Conservation (phyloP, 1,140 invertebrate species). For the Sarcophaga bullata region DNA sequence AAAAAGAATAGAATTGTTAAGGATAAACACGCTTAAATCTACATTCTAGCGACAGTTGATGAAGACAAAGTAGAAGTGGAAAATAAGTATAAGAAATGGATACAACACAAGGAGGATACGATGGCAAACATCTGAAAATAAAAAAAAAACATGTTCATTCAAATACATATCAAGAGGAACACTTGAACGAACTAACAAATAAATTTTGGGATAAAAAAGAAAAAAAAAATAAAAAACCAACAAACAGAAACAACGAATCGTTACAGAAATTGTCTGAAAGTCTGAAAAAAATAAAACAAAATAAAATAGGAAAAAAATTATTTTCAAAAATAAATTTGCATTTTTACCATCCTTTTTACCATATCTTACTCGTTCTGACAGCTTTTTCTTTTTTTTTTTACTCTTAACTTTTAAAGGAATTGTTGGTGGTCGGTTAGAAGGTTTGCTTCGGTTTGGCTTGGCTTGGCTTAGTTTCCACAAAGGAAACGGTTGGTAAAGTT, state of each 20-base stretch:
- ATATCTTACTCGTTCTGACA: not conserved
- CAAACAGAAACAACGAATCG: not conserved
- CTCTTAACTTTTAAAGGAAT: not conserved
- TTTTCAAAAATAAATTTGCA: slow-evolving; percentile 36
- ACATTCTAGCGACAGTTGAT: slow-evolving; percentile 22
- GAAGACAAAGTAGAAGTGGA: slow-evolving; percentile 13
- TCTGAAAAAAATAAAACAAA: no score
- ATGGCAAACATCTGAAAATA: not conserved
- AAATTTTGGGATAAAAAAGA: no score
- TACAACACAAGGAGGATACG: not conserved
- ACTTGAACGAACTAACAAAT: not conserved
- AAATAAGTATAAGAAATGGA: slow-evolving; percentile 26
- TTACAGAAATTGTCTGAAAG: not conserved
- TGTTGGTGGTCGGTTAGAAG: not conserved
- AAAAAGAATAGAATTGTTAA: slow-evolving; percentile 7
- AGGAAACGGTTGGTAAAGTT: slow-evolving; percentile 15
- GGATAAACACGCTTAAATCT: slow-evolving; percentile 32
- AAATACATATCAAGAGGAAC: not conserved
- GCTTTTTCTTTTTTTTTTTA: not conserved
- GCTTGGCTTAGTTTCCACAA: not conserved
- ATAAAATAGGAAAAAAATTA: not conserved
- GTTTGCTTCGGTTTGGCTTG: not conserved
- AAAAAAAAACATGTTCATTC: slow-evolving; percentile 16
- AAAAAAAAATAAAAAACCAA: not conserved
- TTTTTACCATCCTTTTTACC: slow-evolving; percentile 23